These are phyloP conservation scores for Etia nguti DNA, from an alignment of 2,113 vertebrate genomes.

Conservation along the genomic window DNA sequence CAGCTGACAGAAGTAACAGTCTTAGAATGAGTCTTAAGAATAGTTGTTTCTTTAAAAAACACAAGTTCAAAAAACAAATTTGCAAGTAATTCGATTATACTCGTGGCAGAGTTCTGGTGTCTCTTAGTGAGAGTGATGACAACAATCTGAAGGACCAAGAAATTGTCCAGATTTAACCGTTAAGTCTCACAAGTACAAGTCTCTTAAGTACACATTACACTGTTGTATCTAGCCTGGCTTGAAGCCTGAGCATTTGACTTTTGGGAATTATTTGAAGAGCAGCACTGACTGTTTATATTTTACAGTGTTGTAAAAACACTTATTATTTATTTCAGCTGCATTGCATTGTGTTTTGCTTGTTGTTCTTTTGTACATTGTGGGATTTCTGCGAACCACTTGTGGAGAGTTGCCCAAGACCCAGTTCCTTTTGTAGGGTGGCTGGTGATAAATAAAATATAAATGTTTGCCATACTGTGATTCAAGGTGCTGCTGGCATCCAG, in stretches of 20 bases:
- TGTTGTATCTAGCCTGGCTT: background rate
- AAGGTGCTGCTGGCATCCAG: background rate
- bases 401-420: background rate
- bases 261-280: background rate
- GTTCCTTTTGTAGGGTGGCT: background rate
- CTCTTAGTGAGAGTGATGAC: background rate
- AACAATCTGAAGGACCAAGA: background rate
- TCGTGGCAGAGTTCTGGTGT: background rate
- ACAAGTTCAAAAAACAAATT: background rate
- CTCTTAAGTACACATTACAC: background rate
- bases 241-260: background rate
- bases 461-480: background rate
- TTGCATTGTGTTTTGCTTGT: background rate
- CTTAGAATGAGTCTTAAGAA: background rate
- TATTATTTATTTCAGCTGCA: background rate
- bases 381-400: background rate
- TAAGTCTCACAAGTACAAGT: background rate
- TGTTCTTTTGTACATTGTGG: background rate
- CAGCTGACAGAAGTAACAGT: background rate
- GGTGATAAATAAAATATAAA: background rate
- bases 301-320: background rate
- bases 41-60: background rate
- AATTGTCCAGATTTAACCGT: background rate
- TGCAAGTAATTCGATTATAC: background rate
- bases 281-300: background rate